Evolutionary conservation across 2,888 invertebrate genomes (phyloP).

Genomic region (Thymelicus sylvestris): DNA sequence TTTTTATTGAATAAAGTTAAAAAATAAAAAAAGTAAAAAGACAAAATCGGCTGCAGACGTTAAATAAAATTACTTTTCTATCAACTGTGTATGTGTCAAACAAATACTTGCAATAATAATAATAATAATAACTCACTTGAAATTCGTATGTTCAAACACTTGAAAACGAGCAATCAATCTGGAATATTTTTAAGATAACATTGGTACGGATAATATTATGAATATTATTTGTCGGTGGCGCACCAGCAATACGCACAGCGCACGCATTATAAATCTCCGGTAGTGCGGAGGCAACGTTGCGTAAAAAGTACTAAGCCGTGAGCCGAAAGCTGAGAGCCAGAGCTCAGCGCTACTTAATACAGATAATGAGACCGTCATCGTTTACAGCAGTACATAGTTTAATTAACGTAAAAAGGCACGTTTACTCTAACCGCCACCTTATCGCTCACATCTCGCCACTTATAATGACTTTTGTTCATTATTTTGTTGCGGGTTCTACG

Average conservation of each 20-base stretch:
- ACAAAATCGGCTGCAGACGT: too few relatives aligned
- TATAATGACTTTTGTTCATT: conserved; percentile 83
- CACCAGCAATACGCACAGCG: background rate
- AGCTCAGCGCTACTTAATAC: conserved; percentile 60
- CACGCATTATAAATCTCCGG: conserved; percentile 15
- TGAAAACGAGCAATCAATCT: background rate
- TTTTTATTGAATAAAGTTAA: too few relatives aligned
- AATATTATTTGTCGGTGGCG: conserved; percentile 3
- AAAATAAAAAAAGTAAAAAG: too few relatives aligned
- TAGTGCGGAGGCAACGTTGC: conserved; percentile 56
- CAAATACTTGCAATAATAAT: too few relatives aligned
- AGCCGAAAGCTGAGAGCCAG: conserved; percentile 47
- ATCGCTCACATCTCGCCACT: conserved; percentile 74
- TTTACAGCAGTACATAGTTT: conserved; percentile 82
- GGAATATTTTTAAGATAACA: background rate
- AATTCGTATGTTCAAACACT: too few relatives aligned
- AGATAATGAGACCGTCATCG: conserved; percentile 76
- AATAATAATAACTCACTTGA: too few relatives aligned
- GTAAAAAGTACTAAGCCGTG: conserved; percentile 59
- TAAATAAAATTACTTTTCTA: too few relatives aligned
- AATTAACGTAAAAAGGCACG: conserved; percentile 84
- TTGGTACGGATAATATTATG: conserved; percentile 7
- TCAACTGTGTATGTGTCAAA: too few relatives aligned
- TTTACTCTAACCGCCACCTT: conserved; percentile 77
- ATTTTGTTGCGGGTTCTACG: conserved; percentile 73